Base-by-base conservation (phyloP, 2,888 invertebrate species). In the Catocala nupta region DNA sequence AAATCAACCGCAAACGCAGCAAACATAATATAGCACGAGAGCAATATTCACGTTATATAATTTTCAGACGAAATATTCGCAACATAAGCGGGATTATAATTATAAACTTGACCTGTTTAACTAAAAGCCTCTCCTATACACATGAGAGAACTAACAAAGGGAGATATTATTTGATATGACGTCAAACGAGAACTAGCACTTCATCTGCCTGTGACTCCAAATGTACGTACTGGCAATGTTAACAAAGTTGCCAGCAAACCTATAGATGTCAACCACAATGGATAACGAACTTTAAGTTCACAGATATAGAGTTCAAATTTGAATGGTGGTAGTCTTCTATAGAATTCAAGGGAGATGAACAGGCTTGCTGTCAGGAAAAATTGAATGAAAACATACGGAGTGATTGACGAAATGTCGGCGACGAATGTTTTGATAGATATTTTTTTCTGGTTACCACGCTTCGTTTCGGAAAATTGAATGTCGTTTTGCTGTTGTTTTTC, bases 321-420 rank as follows among this genome's bases (percentile, higher is more conserved):
- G 48, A 53, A 57, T 57, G 56, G 10, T 43, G 13, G 11, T 43
- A 11, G 34, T 49, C 43, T 45, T 1, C 36, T 39, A 50, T 16
- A 45, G 51, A 61, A 50, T 42, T 52, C 25, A 47, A 48, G 56
- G 9, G 49, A 58, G 57, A 47, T 44, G 51, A 67, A 45, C 47
- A 70, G 72, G 75, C 63, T 39, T 60, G 55, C 67, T 73, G 80
- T 72, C 75, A 70, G 67, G 71, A 81, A 81, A 83, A 83, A 83
- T 82, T 71, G 77, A 81, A 82, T 80, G 77, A 82, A 80, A 84
- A 83, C 78, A 83, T 70, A 72, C 71, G 50, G 75, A 73, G 77
- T 81, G 82, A 81, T 81, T 82, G 84, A 78, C 81, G 73, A 79
- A 75, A 75, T 67, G 68, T 67, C 67, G 65, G 74, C 77, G 75